These are phyloP conservation scores for Puma concolor DNA, from an alignment of 2,113 vertebrate species.

Conservation along the genomic window DNA sequence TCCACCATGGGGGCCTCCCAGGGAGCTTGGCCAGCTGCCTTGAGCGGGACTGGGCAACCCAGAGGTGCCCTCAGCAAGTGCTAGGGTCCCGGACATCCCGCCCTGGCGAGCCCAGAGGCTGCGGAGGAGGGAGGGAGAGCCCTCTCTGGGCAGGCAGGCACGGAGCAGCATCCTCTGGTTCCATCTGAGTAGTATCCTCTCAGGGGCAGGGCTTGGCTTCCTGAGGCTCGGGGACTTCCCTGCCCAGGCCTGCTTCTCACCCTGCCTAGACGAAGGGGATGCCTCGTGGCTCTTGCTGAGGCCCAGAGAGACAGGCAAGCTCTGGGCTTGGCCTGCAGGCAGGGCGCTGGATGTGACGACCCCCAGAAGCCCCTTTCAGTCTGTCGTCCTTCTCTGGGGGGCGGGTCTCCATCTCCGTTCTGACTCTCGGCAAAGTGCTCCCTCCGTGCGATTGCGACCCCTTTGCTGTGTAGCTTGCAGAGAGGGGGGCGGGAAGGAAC, in stretches of 20 bases:
- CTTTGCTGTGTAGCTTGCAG: not conserved
- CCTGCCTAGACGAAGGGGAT: not conserved
- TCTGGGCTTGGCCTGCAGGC: not conserved
- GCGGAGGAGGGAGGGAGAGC: not conserved
- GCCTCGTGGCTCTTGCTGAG: not conserved
- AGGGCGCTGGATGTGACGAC: not conserved
- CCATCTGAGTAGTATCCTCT: conserved; percentile 54
- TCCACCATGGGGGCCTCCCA: not conserved
- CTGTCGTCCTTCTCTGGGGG: not conserved
- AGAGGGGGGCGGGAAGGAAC: not conserved
- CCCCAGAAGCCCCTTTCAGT: not conserved
- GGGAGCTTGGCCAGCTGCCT: not conserved
- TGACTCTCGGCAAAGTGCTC: not conserved
- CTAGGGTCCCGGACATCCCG: not conserved
- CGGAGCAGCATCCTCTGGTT: conserved; percentile 59
- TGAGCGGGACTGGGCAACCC: not conserved
- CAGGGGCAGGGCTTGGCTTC: not conserved
- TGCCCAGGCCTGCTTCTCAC: not conserved
- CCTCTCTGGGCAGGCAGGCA: not conserved
- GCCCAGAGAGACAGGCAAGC: not conserved
- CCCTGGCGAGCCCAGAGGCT: not conserved
- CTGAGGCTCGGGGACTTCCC: conserved; percentile 70
- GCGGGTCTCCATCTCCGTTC: not conserved
- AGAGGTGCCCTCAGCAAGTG: not conserved
- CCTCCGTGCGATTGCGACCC: not conserved